phyloP scores from a whole-genome alignment of 1,140 invertebrate genomes.

The Tetramorium simillimum region DNA sequence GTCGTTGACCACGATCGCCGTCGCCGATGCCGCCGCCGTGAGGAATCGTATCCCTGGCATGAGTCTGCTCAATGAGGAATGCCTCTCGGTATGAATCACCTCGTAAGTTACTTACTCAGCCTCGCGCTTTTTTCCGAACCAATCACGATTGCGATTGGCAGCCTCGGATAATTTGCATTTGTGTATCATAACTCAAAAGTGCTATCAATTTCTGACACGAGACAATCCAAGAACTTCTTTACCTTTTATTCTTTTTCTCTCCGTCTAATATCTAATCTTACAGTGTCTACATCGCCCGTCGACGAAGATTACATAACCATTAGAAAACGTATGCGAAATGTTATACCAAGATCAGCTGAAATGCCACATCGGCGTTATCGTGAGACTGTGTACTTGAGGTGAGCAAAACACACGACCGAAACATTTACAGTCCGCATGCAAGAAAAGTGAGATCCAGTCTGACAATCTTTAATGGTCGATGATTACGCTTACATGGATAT shows the following conservation, averaged over 20 bases:
- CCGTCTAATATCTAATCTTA: background rate
- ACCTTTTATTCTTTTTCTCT: background rate
- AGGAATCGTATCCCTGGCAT: background rate
- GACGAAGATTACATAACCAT: background rate
- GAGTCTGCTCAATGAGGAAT: constrained; percentile 5
- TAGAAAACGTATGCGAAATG: constrained; percentile 14
- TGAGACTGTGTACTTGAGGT: constrained; percentile 22
- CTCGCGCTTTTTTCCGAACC: constrained; percentile 1
- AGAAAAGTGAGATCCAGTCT: background rate
- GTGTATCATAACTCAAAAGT: background rate
- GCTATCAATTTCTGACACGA: background rate
- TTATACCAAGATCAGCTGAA: background rate
- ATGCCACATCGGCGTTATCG: constrained; percentile 16
- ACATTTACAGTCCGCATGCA: background rate
- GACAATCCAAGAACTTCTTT: background rate
- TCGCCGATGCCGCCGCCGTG: background rate
- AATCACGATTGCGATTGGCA: background rate
- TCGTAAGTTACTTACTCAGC: background rate
- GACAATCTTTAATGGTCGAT: constrained; percentile 19
- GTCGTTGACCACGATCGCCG: constrained; percentile 57
- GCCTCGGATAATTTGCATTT: background rate
- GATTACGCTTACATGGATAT: background rate
- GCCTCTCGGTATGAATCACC: constrained; percentile 32
- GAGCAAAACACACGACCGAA: constrained; percentile 24
- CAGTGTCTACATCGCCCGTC: background rate